Conservation (phyloP, 37 sponge, comb jelly and placozoan genomes). For the Oopsacas minuta region DNA sequence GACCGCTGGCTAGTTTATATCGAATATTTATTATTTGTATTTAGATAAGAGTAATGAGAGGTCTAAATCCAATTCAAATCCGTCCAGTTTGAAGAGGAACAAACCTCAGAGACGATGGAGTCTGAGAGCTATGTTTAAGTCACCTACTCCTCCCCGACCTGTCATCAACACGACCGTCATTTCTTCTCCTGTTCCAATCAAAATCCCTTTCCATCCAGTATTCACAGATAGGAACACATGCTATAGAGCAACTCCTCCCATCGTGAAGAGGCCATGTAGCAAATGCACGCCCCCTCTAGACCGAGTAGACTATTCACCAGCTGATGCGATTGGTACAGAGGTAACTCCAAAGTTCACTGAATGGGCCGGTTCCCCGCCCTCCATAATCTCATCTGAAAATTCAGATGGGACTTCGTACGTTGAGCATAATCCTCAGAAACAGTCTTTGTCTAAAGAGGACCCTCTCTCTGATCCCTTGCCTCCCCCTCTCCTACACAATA, state of each 20-base stretch:
- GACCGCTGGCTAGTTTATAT: no score
- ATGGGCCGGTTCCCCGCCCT: not conserved
- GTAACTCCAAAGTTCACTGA: not conserved
- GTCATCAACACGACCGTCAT: not conserved
- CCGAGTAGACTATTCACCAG: not conserved
- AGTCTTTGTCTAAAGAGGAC: not conserved
- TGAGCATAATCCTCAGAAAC: not conserved
- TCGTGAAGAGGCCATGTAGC: not conserved
- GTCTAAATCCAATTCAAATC: not conserved
- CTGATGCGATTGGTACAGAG: not conserved
- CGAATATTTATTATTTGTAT: no score
- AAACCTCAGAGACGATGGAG: conserved; percentile 14
- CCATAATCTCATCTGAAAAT: not conserved
- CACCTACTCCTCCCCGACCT: conserved; percentile 2
- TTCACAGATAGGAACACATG: not conserved
- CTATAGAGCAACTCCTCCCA: not conserved
- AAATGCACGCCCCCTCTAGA: not conserved
- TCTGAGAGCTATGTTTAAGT: not conserved
- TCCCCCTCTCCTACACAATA: not conserved
- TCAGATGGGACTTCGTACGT: not conserved
- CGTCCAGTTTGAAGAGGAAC: not conserved
- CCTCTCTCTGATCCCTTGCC: not conserved
- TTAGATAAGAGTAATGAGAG: no score
- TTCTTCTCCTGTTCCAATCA: not conserved
- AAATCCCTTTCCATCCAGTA: not conserved